Base-by-base conservation (phyloP, 1,140 invertebrate species). In the Zaprionus tsacasi region DNA sequence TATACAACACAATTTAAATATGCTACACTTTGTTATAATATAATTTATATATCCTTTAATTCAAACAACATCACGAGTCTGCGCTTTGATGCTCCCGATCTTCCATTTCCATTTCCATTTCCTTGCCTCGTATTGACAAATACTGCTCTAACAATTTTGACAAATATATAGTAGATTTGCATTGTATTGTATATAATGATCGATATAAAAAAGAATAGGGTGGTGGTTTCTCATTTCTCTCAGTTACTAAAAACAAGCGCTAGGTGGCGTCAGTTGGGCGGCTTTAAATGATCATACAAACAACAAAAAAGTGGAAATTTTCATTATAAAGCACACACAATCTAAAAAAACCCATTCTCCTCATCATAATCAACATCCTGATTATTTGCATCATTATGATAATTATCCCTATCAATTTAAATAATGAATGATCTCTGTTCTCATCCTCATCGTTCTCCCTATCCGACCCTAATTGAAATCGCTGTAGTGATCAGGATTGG, bases 11-110 rank as follows among this genome's bases (percentile, higher is more conserved):
- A 72, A 59, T 73, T 73, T 54, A 64, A 79, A 82, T 86, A 81
- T 78, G 36, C 70, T 81, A 82, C 65, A 70, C 61, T 78, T 75
- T 76, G 75, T 82, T 58, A 60, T 81, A 71, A 56, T 72, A 67
- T 66, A 76, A 73, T 72, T 69, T 59, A 68, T 79, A 66, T 59
- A 68, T 79, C 56, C 54, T 36, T 69, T 79, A 50, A 52, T 82
- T 79, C 71, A 79, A 89, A 76, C 81, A 91, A 87, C 82, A 90
- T 89, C 82, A 90, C 81, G 67, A 82, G 67, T 86, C 86, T 80
- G 80, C 70, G 83, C 83, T 88, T 88, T 88, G 80, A 89, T 88
- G 79, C 68, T 75, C 56, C 72, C 40, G 13, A 45, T 45, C 40
- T 15, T 61, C 56, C 60, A 58, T 68, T 65, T 17, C 56, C 60